Evolutionary conservation across 2,797 vertebrate genomes (phyloP).

Genomic region (Poeciliopsis presidionis): DNA sequence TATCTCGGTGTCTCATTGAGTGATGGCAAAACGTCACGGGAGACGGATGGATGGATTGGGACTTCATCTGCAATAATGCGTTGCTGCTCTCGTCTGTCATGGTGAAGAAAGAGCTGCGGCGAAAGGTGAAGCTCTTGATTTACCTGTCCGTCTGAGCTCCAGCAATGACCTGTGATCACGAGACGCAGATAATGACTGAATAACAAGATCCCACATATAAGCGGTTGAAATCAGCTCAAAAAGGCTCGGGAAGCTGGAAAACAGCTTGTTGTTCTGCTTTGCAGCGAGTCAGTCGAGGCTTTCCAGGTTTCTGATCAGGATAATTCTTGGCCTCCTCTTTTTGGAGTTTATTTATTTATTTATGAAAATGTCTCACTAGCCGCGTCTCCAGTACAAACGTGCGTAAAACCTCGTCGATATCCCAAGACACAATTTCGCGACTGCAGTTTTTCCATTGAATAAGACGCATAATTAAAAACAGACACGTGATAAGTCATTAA

Average conservation of each 20-base stretch:
- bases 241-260: background rate
- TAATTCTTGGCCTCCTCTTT: background rate
- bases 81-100: background rate
- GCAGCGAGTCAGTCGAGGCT: background rate
- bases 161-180: background rate
- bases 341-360: background rate
- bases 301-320: background rate
- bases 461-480: no score
- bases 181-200: background rate
- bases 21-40: background rate
- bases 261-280: background rate
- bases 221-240: background rate
- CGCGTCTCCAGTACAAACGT: no score
- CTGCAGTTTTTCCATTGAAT: no score
- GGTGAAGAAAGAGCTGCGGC: background rate
- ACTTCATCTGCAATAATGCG: slow-evolving; percentile 1
- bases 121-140: background rate
- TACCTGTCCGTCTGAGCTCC: background rate
- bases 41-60: background rate
- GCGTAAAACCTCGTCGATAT: no score
- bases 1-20: background rate
- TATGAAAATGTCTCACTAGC: background rate
- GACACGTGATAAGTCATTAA: no score
- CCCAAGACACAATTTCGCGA: no score
- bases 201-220: background rate